Evolutionary conservation across 2,797 vertebrate species (phyloP).

Genomic region (Rhynchonycteris naso): DNA sequence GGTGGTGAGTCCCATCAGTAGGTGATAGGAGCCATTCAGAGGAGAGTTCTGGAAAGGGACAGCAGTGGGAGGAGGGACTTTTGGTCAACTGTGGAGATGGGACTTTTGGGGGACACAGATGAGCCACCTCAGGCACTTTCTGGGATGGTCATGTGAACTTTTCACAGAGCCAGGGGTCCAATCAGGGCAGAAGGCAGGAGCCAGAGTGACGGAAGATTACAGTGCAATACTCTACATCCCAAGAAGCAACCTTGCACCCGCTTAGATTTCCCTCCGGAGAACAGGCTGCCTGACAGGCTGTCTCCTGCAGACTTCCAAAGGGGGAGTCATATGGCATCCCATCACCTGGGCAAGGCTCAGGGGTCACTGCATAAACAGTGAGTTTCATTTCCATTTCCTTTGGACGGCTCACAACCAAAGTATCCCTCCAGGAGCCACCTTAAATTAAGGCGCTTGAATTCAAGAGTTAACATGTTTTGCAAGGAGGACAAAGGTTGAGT

Average conservation of each 20-base stretch:
- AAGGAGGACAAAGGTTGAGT: conserved; percentile 22
- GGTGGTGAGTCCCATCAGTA: not conserved
- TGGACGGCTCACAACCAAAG: not conserved
- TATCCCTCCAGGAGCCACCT: not conserved
- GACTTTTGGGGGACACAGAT: not conserved
- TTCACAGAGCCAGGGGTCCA: not conserved
- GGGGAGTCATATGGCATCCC: not conserved
- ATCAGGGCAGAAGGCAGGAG: not conserved
- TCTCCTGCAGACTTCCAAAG: not conserved
- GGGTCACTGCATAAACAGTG: not conserved
- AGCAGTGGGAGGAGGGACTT: not conserved
- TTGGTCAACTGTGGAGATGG: not conserved
- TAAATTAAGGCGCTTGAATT: not conserved
- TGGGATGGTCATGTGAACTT: not conserved
- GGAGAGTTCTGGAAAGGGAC: not conserved
- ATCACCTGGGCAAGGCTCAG: not conserved
- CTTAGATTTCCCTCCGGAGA: not conserved
- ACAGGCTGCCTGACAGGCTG: not conserved
- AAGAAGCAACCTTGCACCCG: not conserved
- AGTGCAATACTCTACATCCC: not conserved
- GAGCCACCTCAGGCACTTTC: not conserved
- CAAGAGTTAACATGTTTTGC: not conserved
- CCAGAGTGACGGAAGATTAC: not conserved
- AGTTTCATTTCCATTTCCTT: not conserved
- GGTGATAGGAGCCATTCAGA: not conserved